Evolutionary conservation across 2,797 vertebrate species (phyloP).

Genomic region (Sitta carolinensis): DNA sequence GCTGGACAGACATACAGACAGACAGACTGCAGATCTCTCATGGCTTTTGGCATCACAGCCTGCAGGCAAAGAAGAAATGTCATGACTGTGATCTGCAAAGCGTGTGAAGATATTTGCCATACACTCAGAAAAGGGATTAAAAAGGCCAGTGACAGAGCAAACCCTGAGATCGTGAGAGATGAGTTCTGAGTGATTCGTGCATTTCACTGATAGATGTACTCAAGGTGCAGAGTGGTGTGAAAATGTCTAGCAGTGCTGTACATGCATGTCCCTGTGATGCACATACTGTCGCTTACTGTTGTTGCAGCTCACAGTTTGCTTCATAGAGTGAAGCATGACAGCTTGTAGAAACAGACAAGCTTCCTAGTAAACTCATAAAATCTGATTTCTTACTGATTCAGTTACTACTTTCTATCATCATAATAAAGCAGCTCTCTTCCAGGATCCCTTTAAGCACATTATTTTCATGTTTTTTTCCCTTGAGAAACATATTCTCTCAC

Average conservation of each 20-base stretch:
- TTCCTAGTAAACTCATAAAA: background rate
- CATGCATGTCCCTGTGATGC: background rate
- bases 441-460: background rate
- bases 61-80: background rate
- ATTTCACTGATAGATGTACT: background rate
- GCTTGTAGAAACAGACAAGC: background rate
- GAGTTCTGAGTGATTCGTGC: background rate
- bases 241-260: background rate
- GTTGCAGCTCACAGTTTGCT: background rate
- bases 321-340: background rate
- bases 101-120: background rate
- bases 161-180: background rate
- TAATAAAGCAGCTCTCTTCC: background rate
- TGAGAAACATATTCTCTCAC: background rate
- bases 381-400: background rate
- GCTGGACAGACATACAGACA: background rate
- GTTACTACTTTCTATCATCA: background rate
- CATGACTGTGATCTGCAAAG: background rate
- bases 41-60: background rate
- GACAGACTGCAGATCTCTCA: background rate
- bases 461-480: background rate
- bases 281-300: fast-evolving
- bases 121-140: background rate
- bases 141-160: background rate
- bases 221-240: background rate